Base-by-base conservation (phyloP, 2,797 vertebrate genomes). In the Squalus acanthias region DNA sequence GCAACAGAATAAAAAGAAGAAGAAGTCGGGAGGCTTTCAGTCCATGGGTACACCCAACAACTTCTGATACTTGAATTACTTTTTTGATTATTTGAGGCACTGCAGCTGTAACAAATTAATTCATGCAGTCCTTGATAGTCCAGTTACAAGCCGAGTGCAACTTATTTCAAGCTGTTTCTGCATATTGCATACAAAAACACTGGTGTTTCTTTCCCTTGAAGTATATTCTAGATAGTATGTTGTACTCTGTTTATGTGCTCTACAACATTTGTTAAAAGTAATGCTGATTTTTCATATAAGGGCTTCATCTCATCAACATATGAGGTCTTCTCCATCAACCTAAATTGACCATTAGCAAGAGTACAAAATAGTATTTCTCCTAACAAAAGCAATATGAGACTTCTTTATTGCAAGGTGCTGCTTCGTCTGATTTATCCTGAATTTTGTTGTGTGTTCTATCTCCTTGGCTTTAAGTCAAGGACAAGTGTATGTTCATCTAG, bases 1-100 rank as follows among this genome's bases (percentile, higher is more conserved):
- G 92, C 99, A 98, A 1, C 99, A 99, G 97, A 99, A 99, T 98
- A 99, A 99, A 98, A 99, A 99, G 97, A 99, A 99, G 97, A 99
- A 99, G 97, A 99, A 99, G 96, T 99, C 99, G 0, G 99, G 99
- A 7, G 99, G 99, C 67, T 99, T 99, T 97, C 99, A 99, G 97
- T 99, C 99, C 33, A 99, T 99, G 99, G 99, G 99, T 99, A 96
- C 63, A 98, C 20, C 63, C 39, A 94, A 26, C 92, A 69, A 63
- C 39, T 9, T 33, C 60, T 15, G 33, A 20, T 91, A 91, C 57
- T 22, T 22, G 63, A 93, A 93, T 93, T 67, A 39, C 17, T 69
- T 69, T 60, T 24, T 63, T 91, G 26, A 46, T 69, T 69, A 69
- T 69, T 93, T 93, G 1, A 93, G 7, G 2, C 24, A 69, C 12